These are phyloP conservation scores for Pomacea canaliculata DNA, from an alignment of 2,888 invertebrate genomes.

Conservation along the genomic window DNA sequence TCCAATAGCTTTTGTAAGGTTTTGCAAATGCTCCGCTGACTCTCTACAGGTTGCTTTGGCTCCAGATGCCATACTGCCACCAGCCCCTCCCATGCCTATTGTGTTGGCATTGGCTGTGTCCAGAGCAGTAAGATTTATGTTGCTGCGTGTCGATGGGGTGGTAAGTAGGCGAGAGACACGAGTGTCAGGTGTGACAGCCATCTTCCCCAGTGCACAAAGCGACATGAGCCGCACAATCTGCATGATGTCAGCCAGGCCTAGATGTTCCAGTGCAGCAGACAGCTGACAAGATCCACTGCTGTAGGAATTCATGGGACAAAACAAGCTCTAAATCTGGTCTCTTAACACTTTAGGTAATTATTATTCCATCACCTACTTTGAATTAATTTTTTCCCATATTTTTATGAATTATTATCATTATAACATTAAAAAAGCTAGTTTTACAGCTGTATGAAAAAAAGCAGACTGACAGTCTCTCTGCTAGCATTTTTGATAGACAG, in stretches of 20 bases:
- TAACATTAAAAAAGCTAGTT: too few species aligned
- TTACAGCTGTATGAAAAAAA: too few species aligned
- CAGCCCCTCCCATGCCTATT: not conserved
- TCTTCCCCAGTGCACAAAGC: constrained; percentile 74
- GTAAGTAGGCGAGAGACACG: constrained; percentile 7
- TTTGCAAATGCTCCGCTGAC: constrained; percentile 39
- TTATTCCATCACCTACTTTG: too few species aligned
- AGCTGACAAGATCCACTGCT: constrained; percentile 72
- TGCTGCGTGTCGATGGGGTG: constrained; percentile 16
- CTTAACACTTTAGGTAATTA: too few species aligned
- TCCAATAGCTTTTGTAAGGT: constrained; percentile 71
- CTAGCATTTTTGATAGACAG: too few species aligned
- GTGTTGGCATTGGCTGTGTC: not conserved
- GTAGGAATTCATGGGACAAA: constrained; percentile 23
- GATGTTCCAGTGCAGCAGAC: constrained; percentile 70
- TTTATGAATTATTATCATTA: too few species aligned
- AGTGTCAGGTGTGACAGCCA: constrained; percentile 65
- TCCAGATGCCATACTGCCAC: not conserved
- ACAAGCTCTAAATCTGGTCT: not conserved
- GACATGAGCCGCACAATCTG: constrained; percentile 76
- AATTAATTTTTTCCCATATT: too few species aligned
- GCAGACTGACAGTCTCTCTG: too few species aligned
- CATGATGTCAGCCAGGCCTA: constrained; percentile 75
- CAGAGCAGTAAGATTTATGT: not conserved
- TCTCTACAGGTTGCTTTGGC: constrained; percentile 18